Percentiles rank a stretch among this genome's conserved stretches.
phyloP scores from a whole-genome alignment of 2,888 invertebrate species.

The Macrosiphum euphorbiae region DNA sequence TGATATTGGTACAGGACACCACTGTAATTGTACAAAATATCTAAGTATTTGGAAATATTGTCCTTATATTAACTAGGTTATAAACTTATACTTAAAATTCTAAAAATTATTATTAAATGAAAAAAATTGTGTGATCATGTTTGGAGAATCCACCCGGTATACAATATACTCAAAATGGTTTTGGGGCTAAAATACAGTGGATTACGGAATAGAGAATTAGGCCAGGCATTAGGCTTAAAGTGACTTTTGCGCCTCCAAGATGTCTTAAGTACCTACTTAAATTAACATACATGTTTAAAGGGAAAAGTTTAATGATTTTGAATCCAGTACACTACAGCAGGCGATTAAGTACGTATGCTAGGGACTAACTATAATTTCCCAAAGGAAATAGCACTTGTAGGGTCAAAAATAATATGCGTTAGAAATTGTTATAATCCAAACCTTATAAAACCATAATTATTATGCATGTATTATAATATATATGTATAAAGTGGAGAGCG shows the following conservation, averaged over 20 bases:
- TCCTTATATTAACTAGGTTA: not conserved
- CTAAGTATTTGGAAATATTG: not conserved
- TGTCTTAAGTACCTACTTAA: not conserved
- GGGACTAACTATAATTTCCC: not conserved
- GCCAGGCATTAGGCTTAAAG: not conserved
- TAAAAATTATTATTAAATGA: not conserved
- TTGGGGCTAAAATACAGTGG: not conserved
- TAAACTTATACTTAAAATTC: no score
- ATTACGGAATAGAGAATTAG: not conserved
- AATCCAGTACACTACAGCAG: not conserved
- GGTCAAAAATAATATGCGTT: not conserved
- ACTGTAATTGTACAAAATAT: not conserved
- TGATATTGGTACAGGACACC: not conserved
- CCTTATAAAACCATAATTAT: constrained; percentile 1
- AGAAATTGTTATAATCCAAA: constrained; percentile 8
- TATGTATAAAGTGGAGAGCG: not conserved
- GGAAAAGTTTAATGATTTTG: constrained; percentile 17
- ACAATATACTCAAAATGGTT: not conserved
- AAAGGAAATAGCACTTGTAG: not conserved
- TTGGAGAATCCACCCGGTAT: not conserved
- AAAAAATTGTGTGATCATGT: not conserved
- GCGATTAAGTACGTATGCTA: not conserved
- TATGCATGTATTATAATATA: not conserved
- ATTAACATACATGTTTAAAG: constrained; percentile 41
- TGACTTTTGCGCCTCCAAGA: constrained; percentile 28